Evolutionary conservation across 2,888 invertebrate species (phyloP).

Genomic region (Amiota communis): DNA sequence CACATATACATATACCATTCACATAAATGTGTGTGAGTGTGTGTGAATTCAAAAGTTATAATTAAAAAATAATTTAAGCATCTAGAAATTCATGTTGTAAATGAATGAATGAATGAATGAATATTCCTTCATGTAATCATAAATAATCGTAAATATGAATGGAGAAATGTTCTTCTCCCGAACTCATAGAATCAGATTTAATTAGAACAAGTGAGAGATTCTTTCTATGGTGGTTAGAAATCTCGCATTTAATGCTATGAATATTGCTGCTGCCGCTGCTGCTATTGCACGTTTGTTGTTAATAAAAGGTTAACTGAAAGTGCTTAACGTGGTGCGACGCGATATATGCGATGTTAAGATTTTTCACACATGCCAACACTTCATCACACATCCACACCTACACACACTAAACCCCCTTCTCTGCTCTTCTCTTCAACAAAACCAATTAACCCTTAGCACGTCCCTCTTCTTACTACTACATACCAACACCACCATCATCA

Average conservation of each 20-base stretch:
- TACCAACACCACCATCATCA: background rate
- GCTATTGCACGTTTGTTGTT: constrained; percentile 41
- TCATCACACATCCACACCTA: background rate
- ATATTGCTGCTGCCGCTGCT: constrained; percentile 12
- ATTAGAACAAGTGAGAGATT: constrained; percentile 42
- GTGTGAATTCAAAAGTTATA: constrained; percentile 13
- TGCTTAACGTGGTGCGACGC: background rate
- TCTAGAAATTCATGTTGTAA: background rate
- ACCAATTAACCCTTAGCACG: background rate
- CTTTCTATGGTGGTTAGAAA: background rate
- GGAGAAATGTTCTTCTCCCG: constrained; percentile 41
- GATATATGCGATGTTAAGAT: constrained; percentile 49
- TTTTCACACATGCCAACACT: constrained; percentile 52
- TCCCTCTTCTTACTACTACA: background rate
- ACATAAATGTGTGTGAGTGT: background rate
- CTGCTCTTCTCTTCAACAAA: background rate
- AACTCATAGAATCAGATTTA: too few species aligned
- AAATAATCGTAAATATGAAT: background rate
- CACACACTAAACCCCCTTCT: too few species aligned
- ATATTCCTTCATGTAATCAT: background rate
- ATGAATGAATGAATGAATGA: background rate
- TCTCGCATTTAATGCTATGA: constrained; percentile 38
- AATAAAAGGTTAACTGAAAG: constrained; percentile 60
- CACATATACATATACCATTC: too few species aligned
- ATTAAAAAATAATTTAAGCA: constrained; percentile 23